Conservation (phyloP, 2,888 invertebrate genomes). For the Notodonta dromedarius region DNA sequence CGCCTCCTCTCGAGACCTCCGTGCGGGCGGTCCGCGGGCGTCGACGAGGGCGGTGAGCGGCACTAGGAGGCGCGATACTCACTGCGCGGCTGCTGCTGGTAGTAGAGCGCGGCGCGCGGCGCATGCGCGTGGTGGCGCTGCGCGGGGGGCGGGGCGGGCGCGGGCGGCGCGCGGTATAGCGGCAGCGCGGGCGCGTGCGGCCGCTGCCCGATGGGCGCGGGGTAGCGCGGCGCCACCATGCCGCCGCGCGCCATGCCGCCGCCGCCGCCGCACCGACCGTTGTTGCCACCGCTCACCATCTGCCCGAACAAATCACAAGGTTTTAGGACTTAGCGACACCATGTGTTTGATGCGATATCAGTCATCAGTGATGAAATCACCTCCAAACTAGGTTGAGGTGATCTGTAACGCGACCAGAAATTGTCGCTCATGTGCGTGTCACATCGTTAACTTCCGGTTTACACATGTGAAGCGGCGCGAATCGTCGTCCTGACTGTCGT, state of each 20-base stretch:
- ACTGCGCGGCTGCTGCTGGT: slow-evolving; percentile 80
- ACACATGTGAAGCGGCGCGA: no score
- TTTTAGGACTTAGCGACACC: no score
- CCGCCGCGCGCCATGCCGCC: slow-evolving; percentile 59
- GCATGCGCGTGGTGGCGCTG: slow-evolving; percentile 50
- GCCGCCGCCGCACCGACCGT: slow-evolving; percentile 59
- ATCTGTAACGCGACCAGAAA: no score
- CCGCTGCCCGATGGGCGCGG: slow-evolving; percentile 82
- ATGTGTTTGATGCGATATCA: no score
- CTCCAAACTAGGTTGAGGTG: no score
- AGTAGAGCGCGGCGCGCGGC: slow-evolving; percentile 68
- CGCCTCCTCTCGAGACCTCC: neutral
- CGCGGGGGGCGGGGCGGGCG: slow-evolving; percentile 57
- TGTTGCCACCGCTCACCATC: slow-evolving; percentile 69
- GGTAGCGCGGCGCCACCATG: slow-evolving; percentile 75
- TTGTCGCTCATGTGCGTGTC: no score
- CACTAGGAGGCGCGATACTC: slow-evolving; percentile 45
- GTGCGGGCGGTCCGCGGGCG: slow-evolving; percentile 7
- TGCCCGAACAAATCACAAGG: slow-evolving; percentile 36
- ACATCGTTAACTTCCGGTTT: no score
- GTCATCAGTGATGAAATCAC: no score
- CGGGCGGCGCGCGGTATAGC: slow-evolving; percentile 58
- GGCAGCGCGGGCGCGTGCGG: slow-evolving; percentile 75
- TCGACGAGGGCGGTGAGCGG: neutral
- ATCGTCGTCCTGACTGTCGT: no score